A percentile compares a stretch with the other conserved stretches of the same genome.
These are phyloP conservation scores for Cerastis rubricosa DNA, from an alignment of 2,888 invertebrate species.

Conservation along the genomic window DNA sequence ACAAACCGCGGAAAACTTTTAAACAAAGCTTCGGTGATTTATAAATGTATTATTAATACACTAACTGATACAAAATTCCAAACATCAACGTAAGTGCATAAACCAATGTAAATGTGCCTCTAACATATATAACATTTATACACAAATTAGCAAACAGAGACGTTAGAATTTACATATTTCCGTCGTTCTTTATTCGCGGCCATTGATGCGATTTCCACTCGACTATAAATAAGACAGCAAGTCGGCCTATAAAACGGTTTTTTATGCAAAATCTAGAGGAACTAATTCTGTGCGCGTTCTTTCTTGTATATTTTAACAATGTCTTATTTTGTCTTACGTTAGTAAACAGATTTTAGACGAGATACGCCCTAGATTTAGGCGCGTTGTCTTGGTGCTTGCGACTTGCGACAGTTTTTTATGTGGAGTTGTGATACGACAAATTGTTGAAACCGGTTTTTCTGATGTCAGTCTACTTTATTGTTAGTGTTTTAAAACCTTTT, in stretches of 20 bases:
- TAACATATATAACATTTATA: conserved; percentile 54
- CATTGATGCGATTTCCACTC: conserved; percentile 59
- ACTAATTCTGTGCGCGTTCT: conserved; percentile 58
- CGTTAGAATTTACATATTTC: conserved; percentile 55
- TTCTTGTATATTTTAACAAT: conserved; percentile 58
- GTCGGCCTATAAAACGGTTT: conserved; percentile 59
- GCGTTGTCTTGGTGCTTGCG: neutral
- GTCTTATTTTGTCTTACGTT: conserved; percentile 54
- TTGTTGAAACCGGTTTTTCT: neutral
- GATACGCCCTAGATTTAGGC: conserved; percentile 18
- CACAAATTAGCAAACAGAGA: conserved; percentile 60
- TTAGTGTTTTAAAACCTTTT: neutral
- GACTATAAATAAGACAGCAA: conserved; percentile 51
- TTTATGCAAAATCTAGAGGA: conserved; percentile 61
- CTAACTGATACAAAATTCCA: conserved; percentile 11
- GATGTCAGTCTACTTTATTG: neutral
- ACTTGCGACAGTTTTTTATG: conserved; percentile 9
- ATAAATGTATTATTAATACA: neutral
- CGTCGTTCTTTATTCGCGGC: conserved; percentile 58
- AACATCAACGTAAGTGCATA: conserved; percentile 40
- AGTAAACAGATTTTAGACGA: conserved; percentile 42
- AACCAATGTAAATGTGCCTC: conserved; percentile 42
- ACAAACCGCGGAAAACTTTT: neutral
- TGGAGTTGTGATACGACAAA: conserved; percentile 2
- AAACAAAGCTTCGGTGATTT: conserved; percentile 14